A percentile compares a stretch with the other conserved stretches of the same genome.
phyloP scores from a whole-genome alignment of 1,140 invertebrate species.

The Dryas iulia region DNA sequence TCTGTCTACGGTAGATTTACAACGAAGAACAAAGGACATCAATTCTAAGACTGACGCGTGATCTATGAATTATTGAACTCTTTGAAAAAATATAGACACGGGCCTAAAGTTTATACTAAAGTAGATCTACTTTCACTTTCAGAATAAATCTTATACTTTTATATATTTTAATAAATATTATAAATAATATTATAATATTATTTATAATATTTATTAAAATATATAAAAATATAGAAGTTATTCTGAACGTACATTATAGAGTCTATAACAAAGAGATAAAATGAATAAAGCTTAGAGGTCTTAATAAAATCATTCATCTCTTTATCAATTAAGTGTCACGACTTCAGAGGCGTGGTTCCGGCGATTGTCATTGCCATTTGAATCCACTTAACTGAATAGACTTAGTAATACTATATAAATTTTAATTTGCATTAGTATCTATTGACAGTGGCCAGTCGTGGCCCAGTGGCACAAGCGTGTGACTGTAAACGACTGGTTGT shows the following conservation, averaged over 20 bases:
- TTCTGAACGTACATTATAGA: not conserved
- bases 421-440: not conserved
- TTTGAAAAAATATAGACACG: slow-evolving; percentile 27
- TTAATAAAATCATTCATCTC: slow-evolving; percentile 29
- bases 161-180: not conserved
- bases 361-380: slow-evolving; percentile 37
- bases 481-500: no score
- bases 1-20: slow-evolving; percentile 63
- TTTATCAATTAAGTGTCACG: slow-evolving; percentile 36
- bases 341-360: slow-evolving; percentile 32
- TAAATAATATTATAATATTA: no score
- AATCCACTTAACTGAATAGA: slow-evolving; percentile 4
- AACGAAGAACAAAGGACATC: slow-evolving; percentile 67
- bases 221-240: no score
- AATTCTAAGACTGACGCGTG: slow-evolving; percentile 66
- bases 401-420: not conserved
- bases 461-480: no score
- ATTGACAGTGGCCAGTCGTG: no score
- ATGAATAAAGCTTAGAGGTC: slow-evolving; percentile 1
- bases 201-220: no score
- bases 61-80: slow-evolving; percentile 49
- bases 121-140: no score
- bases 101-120: slow-evolving; percentile 8
- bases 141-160: no score
- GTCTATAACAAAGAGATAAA: not conserved